Base-by-base conservation (phyloP, 1,140 invertebrate species). In the Apis florea region DNA sequence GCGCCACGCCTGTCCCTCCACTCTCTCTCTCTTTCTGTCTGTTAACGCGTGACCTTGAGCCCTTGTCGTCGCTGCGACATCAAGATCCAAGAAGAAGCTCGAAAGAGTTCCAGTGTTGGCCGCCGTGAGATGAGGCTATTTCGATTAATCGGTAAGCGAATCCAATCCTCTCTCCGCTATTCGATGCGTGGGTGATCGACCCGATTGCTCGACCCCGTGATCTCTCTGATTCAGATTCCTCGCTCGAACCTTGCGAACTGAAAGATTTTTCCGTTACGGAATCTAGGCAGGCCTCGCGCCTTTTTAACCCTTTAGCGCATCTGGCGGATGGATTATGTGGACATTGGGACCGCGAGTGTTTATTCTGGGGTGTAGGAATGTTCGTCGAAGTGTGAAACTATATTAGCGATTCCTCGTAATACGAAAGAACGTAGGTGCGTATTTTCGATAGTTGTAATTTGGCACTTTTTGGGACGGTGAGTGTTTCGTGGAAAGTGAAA, bases 1-100 rank as follows among this genome's bases (percentile, higher is more conserved):
- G 70, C 72, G 86, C 82, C 83, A 85, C 87, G 83, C 74, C 83
- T 67, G 83, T 68, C 40, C 31, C 64, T 40, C 49, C 15, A 19
- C 2, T 68, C 12, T 11, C 2, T 1, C 21, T n/a, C 15, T 12
- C 21, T 79, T 53, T 53, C 53, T 56, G 53, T 47, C 47, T 86
- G 84, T 75, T 26, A 59, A 73, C 67, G 56, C 61, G 82, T 63
- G 61, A 76, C 69, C 68, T 67, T 56, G 83, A 84, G 70, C 31
- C 63, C 59, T 40, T 53, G 78, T 31, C 63, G 54, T 13, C n/a
- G 56, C 53, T 78, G 53, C n/a, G 61, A 80, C 70, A 67, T 80
- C 78, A 66, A 80, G 78, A 80, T 80, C 59, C 13, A 73, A 47
- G 69, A 47, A 49, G 19, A 47, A 58, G 2, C 51, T 51, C 19